Percentiles rank a stretch among this genome's conserved stretches.
Evolutionary conservation across 2,888 invertebrate genomes (phyloP).

Genomic region (Tetramorium bicarinatum): DNA sequence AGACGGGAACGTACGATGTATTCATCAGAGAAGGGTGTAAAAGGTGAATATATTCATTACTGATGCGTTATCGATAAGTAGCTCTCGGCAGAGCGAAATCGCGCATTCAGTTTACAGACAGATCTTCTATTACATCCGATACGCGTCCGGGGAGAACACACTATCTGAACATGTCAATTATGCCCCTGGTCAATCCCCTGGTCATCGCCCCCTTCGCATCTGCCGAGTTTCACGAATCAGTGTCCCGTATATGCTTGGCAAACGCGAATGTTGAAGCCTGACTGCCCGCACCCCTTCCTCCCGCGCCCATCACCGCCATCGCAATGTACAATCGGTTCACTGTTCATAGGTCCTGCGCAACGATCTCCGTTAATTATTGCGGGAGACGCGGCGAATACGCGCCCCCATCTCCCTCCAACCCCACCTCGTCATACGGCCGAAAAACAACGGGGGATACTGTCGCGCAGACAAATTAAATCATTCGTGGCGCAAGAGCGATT

Average conservation of each 20-base stretch:
- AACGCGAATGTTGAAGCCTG: conserved; percentile 67
- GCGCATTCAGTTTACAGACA: conserved; percentile 59
- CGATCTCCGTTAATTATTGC: conserved; percentile 73
- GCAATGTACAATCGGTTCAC: conserved; percentile 73
- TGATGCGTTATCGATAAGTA: conserved; percentile 47
- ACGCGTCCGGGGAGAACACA: conserved; percentile 74
- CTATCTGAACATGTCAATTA: conserved; percentile 76
- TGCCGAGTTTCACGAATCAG: conserved; percentile 74
- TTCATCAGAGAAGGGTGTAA: background rate
- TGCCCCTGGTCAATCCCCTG: conserved; percentile 72
- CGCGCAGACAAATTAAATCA: conserved; percentile 45
- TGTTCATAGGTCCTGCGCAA: conserved; percentile 66
- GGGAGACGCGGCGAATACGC: conserved; percentile 31
- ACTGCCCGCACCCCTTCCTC: conserved; percentile 6
- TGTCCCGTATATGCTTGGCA: conserved; percentile 62
- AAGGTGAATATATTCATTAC: conserved; percentile 34
- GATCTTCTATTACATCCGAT: conserved; percentile 72
- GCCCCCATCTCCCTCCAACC: background rate
- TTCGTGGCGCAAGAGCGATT: conserved; percentile 20
- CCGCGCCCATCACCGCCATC: conserved; percentile 56
- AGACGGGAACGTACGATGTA: background rate
- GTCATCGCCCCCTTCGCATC: conserved; percentile 70
- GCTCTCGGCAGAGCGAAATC: conserved; percentile 61
- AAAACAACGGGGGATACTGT: conserved; percentile 43
- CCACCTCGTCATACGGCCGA: conserved; percentile 7